Evolutionary conservation across 2,797 vertebrate species (phyloP).

Genomic region (Mico argentatus): DNA sequence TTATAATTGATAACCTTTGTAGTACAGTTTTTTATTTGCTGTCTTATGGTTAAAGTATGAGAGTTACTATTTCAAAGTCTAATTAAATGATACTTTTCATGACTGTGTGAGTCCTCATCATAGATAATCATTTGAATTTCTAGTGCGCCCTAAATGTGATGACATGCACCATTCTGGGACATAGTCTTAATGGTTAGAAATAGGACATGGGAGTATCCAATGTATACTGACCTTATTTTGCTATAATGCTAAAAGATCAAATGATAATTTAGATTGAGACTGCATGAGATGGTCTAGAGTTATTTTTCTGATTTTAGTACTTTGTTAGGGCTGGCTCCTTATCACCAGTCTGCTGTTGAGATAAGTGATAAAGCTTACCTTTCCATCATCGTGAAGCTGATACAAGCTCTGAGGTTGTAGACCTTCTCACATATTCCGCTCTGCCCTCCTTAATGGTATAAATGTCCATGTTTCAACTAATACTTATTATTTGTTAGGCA

Average conservation of each 20-base stretch:
- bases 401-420: background rate
- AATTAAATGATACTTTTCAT: slow-evolving; percentile 36
- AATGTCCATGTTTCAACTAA: slow-evolving; percentile 31
- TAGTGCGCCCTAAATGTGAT: background rate
- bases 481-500: background rate
- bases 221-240: slow-evolving; percentile 13
- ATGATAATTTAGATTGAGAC: slow-evolving; percentile 39
- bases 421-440: background rate
- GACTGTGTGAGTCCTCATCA: background rate
- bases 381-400: background rate
- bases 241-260: background rate
- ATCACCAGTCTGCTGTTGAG: background rate
- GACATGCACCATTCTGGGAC: background rate
- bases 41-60: background rate
- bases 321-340: background rate
- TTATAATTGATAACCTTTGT: slow-evolving; percentile 39
- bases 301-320: slow-evolving; percentile 27
- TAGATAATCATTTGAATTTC: slow-evolving; percentile 28
- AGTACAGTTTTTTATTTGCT: background rate
- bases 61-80: slow-evolving; percentile 35
- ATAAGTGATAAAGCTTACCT: background rate
- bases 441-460: background rate
- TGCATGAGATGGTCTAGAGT: slow-evolving; percentile 23
- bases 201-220: background rate
- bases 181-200: slow-evolving; percentile 28